Conservation (phyloP, 1,140 invertebrate species). For the Portunus trituberculatus region DNA sequence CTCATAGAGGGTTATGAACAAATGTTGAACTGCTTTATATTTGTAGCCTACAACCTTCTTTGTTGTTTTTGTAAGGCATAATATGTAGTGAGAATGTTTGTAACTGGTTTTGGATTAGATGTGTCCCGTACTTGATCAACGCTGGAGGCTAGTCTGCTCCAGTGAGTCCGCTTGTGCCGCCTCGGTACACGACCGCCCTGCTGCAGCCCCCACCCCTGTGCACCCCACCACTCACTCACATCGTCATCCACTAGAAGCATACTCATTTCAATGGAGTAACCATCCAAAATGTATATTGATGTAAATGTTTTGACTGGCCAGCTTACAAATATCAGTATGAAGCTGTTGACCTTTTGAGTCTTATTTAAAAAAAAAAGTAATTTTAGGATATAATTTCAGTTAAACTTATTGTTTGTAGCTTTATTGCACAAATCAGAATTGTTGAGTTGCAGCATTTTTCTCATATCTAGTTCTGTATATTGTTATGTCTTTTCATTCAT, state of each 20-base stretch:
- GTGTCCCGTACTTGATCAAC: constrained; percentile 71
- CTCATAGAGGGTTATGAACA: constrained; percentile 69
- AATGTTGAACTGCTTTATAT: constrained; percentile 75
- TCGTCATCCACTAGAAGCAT: background rate
- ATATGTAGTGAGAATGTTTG: constrained; percentile 74
- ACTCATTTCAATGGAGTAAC: too few relatives aligned
- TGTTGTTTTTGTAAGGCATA: constrained; percentile 73
- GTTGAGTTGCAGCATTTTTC: background rate
- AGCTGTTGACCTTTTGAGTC: background rate
- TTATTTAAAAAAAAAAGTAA: background rate
- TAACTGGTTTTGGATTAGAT: constrained; percentile 73
- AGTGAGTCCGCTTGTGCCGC: constrained; percentile 73
- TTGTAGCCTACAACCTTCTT: constrained; percentile 73
- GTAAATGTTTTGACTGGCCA: background rate
- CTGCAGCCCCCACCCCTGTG: constrained; percentile 50
- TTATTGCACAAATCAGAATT: background rate
- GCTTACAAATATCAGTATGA: background rate
- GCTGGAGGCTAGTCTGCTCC: constrained; percentile 75
- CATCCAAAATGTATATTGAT: background rate
- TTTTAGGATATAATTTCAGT: background rate
- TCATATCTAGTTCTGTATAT: background rate
- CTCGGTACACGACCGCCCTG: constrained; percentile 68
- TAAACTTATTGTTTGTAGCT: background rate
- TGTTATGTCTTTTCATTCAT: background rate
- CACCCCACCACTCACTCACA: constrained; percentile 30